Conservation (phyloP, 2,888 invertebrate genomes). For the Spicauda simplicius region DNA sequence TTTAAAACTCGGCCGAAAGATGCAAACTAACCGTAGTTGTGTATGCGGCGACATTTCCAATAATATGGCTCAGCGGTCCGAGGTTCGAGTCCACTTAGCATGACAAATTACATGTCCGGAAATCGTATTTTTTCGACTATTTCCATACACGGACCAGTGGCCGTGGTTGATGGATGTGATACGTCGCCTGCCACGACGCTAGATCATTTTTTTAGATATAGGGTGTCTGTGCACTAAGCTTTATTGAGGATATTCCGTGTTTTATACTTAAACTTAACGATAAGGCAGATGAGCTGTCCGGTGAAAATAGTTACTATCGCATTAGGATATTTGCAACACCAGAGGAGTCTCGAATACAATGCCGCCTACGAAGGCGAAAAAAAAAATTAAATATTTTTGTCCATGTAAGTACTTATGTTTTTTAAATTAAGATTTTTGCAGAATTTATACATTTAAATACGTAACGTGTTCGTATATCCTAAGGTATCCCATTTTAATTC, state of each 20-base stretch:
- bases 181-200: neutral
- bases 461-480: too few species aligned
- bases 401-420: too few species aligned
- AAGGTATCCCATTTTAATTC: too few species aligned
- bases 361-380: too few species aligned
- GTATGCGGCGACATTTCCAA: constrained; percentile 37
- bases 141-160: constrained; percentile 30
- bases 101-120: constrained; percentile 41
- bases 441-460: too few species aligned
- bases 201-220: constrained; percentile 17
- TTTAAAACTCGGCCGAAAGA: neutral
- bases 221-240: neutral
- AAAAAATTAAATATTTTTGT: too few species aligned
- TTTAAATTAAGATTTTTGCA: too few species aligned
- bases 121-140: constrained; percentile 43
- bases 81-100: constrained; percentile 40
- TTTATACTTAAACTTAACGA: too few species aligned
- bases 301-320: too few species aligned
- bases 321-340: too few species aligned
- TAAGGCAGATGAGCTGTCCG: too few species aligned
- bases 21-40: neutral
- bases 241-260: neutral
- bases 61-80: constrained; percentile 36
- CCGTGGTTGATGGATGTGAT: constrained; percentile 33
- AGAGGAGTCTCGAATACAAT: too few species aligned